Base-by-base conservation (phyloP, 2,888 invertebrate genomes). In the Eledone cirrhosa region DNA sequence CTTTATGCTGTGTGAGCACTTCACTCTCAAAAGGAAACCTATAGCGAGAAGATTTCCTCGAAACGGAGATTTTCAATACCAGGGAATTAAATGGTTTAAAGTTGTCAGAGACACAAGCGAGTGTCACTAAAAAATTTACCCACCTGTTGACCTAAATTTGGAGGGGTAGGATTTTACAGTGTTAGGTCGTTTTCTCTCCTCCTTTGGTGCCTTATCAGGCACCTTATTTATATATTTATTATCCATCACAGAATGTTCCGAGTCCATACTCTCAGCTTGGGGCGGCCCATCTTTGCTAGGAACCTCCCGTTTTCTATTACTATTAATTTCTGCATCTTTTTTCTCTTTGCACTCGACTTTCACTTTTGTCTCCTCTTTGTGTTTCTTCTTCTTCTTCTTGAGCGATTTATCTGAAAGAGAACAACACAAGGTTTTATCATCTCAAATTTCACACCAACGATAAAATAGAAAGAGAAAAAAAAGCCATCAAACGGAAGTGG, bases 61-160 rank as follows among this genome's bases (percentile, higher is more conserved):
- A 41, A 41, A 41, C 41, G 11, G 41, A 11, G 0, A 11, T n/a
- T 41, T 41, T 41, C 41, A 41, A 41, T 41, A 41, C 11, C 41
- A 41, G 41, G 41, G 41, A 41, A 41, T 41, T 41, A 8, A 41
- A 41, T 41, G 11, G 41, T 41, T 41, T 5, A 41, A 41, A 41
- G 41, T 41, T 41, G 41, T 29, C 41, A 7, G 41, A 72, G 72
- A 72, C 72, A 72, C 33, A 41, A 31, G 19, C 31, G n/a, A 31
- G 33, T 72, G 72, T n/a, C 72, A 33, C 72, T 72, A 72, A 72
- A 72, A 72, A 72, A 41, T 24, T 31, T 19, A 83, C 81, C 82
- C 78, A 83, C 90, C 97, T 86, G 96, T 97, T 77, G 96, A 96
- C 84, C 97, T 93, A 92, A 97, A 96, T 91, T 96, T 96, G 0